Evolutionary conservation across 1,140 invertebrate genomes (phyloP).

Genomic region (Thrips palmi): DNA sequence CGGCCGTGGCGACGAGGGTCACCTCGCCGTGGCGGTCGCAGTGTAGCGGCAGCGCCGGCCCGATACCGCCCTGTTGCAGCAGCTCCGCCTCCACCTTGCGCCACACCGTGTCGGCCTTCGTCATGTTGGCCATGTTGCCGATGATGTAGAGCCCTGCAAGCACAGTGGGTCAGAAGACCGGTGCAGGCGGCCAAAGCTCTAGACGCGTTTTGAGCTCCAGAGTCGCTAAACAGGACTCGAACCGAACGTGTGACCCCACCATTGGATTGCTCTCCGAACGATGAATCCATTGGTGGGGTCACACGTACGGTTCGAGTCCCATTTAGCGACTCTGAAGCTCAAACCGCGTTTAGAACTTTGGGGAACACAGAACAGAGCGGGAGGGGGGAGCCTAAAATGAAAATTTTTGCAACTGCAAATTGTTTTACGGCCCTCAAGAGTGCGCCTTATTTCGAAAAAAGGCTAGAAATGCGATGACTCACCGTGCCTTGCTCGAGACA

Average conservation of each 20-base stretch:
- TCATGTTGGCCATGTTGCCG: constrained; percentile 45
- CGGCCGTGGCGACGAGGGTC: constrained; percentile 16
- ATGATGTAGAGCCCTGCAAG: constrained; percentile 35
- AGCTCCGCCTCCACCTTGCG: constrained; percentile 1
- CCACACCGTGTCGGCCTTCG: constrained; percentile 9
- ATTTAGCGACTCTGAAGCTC: too few relatives aligned
- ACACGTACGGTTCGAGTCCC: too few relatives aligned
- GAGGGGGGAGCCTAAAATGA: too few relatives aligned
- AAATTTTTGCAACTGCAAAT: too few relatives aligned
- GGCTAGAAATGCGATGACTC: too few relatives aligned
- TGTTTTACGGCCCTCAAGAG: constrained; percentile 14
- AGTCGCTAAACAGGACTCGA: too few relatives aligned
- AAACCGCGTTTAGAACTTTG: constrained; percentile 4
- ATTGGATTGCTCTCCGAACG: too few relatives aligned
- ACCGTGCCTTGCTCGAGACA: constrained; percentile 64
- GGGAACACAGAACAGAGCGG: background rate
- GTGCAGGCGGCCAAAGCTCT: too few relatives aligned
- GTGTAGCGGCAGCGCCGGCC: constrained; percentile 22
- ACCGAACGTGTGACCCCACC: too few relatives aligned
- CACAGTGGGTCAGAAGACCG: too few relatives aligned
- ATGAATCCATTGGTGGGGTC: too few relatives aligned
- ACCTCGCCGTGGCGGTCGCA: constrained; percentile 29
- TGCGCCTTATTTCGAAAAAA: constrained; percentile 28
- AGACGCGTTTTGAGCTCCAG: too few relatives aligned
- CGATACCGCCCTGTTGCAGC: constrained; percentile 20